phyloP scores from a whole-genome alignment of 2,797 vertebrate genomes.

The Malurus splendens region DNA sequence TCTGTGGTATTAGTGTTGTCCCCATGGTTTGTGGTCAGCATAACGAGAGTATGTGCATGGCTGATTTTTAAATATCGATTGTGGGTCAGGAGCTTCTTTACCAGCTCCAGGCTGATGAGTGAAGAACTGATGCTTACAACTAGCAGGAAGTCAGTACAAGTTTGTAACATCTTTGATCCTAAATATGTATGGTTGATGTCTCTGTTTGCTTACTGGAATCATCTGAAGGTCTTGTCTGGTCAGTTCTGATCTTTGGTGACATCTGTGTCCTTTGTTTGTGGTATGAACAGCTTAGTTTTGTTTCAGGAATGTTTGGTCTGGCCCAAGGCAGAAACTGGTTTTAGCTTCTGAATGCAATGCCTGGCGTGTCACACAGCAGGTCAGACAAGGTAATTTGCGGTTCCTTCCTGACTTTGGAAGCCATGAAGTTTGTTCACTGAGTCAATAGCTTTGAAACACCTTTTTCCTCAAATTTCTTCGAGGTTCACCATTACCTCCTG shows the following conservation, averaged over 20 bases:
- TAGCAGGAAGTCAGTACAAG: neutral
- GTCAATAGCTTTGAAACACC: neutral
- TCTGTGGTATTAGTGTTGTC: neutral
- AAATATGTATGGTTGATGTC: accelerated
- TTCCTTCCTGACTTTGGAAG: neutral
- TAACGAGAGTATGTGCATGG: neutral
- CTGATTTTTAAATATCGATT: neutral
- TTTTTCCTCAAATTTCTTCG: neutral
- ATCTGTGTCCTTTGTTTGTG: neutral
- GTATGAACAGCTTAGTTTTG: neutral
- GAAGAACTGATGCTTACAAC: neutral
- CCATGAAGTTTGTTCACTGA: neutral
- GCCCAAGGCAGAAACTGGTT: neutral
- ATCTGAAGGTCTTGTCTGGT: neutral
- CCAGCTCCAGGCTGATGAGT: neutral
- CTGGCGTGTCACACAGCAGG: neutral
- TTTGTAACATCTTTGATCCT: neutral
- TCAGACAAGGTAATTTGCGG: neutral
- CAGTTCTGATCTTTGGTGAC: neutral
- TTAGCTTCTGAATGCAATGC: neutral
- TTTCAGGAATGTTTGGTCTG: neutral
- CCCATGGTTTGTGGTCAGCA: neutral
- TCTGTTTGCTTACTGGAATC: neutral
- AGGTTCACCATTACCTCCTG: neutral
- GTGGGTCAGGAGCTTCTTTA: neutral